Evolutionary conservation across 2,113 vertebrate species (phyloP).

Genomic region (Petrocephalus microphthalmus): DNA sequence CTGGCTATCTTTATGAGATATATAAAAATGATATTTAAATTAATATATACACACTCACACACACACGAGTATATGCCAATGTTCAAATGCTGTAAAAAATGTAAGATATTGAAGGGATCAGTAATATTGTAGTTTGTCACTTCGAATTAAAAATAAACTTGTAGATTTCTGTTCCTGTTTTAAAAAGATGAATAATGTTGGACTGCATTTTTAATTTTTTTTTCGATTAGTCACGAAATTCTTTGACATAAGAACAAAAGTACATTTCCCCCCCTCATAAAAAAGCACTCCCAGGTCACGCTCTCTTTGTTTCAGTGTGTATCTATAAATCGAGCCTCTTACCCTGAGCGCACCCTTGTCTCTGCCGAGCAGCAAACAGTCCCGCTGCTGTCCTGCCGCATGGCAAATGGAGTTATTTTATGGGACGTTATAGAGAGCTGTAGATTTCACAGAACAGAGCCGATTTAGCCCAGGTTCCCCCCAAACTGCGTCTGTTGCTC

Average conservation of each 20-base stretch:
- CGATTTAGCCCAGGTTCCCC: constrained; percentile 58
- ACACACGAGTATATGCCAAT: not conserved
- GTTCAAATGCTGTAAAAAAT: not conserved
- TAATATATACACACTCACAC: not conserved
- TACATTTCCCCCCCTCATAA: not conserved
- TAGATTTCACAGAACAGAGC: constrained; percentile 52
- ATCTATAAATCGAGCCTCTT: not conserved
- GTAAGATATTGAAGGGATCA: not conserved
- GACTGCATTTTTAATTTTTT: not conserved
- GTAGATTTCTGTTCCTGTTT: constrained; percentile 7
- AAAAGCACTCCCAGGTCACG: not conserved
- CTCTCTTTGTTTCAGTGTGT: not conserved
- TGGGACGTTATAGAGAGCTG: constrained; percentile 55
- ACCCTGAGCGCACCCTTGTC: constrained; percentile 52
- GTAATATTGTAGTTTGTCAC: not conserved
- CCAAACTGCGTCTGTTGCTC: constrained; percentile 53
- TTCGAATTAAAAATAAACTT: constrained; percentile 1
- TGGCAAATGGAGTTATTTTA: constrained; percentile 39
- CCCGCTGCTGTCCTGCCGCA: constrained; percentile 26
- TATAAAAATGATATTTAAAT: not conserved
- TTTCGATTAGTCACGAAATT: not conserved
- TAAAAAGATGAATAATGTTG: not conserved
- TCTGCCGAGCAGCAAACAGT: constrained; percentile 51
- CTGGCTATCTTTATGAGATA: not conserved
- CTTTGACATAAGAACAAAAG: constrained; percentile 13